These are phyloP conservation scores for Andricus grossulariae DNA, from an alignment of 1,140 invertebrate genomes.

Conservation along the genomic window DNA sequence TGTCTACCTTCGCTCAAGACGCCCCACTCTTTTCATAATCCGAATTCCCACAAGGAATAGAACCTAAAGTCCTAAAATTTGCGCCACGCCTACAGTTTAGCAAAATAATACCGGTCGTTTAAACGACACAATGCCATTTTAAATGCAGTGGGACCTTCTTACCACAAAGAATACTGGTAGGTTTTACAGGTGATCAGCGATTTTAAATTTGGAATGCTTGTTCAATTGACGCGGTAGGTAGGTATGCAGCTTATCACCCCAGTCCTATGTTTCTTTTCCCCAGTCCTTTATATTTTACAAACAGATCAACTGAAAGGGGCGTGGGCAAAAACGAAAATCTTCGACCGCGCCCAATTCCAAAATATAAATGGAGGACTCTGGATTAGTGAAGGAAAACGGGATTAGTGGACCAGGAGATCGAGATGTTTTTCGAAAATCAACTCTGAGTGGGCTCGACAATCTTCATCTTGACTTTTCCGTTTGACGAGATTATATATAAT, in stretches of 20 bases:
- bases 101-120: slow-evolving; percentile 58
- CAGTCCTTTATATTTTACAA: slow-evolving; percentile 19
- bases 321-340: slow-evolving; percentile 16
- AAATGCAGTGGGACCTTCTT: slow-evolving; percentile 35
- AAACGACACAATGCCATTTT: slow-evolving; percentile 46
- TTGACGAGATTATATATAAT: too few species aligned
- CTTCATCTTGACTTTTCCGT: slow-evolving; percentile 2
- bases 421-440: slow-evolving; percentile 14
- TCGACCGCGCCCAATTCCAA: slow-evolving; percentile 13
- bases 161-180: neutral
- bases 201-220: neutral
- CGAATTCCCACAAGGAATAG: slow-evolving; percentile 41
- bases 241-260: slow-evolving; percentile 17
- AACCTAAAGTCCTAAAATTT: slow-evolving; percentile 38
- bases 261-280: slow-evolving; percentile 1
- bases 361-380: neutral
- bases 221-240: neutral
- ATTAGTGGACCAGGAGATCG: slow-evolving; percentile 28
- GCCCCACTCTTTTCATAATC: slow-evolving; percentile 31
- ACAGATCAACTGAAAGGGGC: neutral
- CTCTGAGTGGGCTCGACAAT: neutral
- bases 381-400: slow-evolving; percentile 10
- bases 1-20: slow-evolving; percentile 11
- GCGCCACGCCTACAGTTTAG: slow-evolving; percentile 59
- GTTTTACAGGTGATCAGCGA: slow-evolving; percentile 23